Evolutionary conservation across 2,113 vertebrate species (phyloP).

Genomic region (rat (Rattus norvegicus)): GRCr8 NC_086024.1:146439501-146440000

Average conservation of each 20-base stretch:
- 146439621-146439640: not conserved
- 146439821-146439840: not conserved
- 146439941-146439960: no score
- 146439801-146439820: not conserved
- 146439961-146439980: no score
- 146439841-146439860: not conserved
- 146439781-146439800: not conserved
- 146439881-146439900: not conserved
- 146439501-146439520: not conserved
- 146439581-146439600: not conserved
- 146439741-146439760: not conserved
- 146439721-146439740: not conserved
- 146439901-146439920: no score
- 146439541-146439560: not conserved
- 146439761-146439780: not conserved
- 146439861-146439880: not conserved
- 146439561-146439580: slow-evolving; percentile 1
- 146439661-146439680: not conserved
- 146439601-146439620: not conserved
- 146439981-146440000: no score
- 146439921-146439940: no score
- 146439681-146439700: not conserved
- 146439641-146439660: not conserved
- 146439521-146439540: not conserved
- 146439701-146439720: slow-evolving; percentile 35